Base-by-base conservation (phyloP, 2,888 invertebrate genomes). In the Netelia inedita region DNA sequence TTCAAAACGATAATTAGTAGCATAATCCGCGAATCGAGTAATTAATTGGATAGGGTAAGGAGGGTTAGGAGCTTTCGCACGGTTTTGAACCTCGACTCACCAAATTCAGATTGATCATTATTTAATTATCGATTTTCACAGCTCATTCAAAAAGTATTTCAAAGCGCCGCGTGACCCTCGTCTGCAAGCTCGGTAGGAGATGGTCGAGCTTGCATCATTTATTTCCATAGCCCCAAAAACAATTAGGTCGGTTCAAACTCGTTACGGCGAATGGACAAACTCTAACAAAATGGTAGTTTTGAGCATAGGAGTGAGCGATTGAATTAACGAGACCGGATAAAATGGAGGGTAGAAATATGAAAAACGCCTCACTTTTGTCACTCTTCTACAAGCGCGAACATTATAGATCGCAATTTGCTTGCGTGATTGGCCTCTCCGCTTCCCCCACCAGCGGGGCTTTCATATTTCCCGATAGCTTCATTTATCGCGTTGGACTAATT, bases 1-100 rank as follows among this genome's bases (percentile, higher is more conserved):
- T 55, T 21, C 10, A 16, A 14, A 46, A 11, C 46, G n/a, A 41
- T 57, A 63, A 23, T 35, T 35, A 35, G 35, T 6, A 19, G 55
- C 19, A 61, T 71, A n/a, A 19, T 53, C 8, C 63, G 16, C 11
- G 63, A 79, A 65, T 65, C 23, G 23, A 23, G 46, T 50, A 41
- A 72, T 79, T 57, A 79, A 21, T 72, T 16, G 43, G 2, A 43
- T 63, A 6, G 19, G 19, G 14, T 2, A 16, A 41, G 2, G 46
- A 55, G 72, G 55, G 55, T 23, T 19, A 35, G 28, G 21, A 28
- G 53, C 68, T 50, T 35, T 65, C 16, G 41, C 8, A 2, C 11
- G 0, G 6, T 23, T 41, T 65, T 2, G 16, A 5, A 43, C 14
- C 1, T 9, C 50, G 8, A 8, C 23, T 50, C n/a, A n/a, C n/a